These are phyloP conservation scores for Periparus ater DNA, from an alignment of 2,797 vertebrate genomes.

Conservation along the genomic window DNA sequence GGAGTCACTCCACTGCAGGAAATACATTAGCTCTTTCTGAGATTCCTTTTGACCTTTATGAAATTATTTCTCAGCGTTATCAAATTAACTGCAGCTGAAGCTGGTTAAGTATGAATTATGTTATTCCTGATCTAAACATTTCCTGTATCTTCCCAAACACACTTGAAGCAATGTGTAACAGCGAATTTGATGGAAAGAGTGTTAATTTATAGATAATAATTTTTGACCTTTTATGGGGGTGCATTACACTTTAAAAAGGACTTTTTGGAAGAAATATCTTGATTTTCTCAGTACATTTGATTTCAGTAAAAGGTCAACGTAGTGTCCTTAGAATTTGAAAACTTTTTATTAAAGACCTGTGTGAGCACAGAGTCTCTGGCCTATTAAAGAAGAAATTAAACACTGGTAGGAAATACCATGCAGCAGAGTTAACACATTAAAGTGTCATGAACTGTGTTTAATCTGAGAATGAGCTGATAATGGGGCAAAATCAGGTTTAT, in stretches of 20 bases:
- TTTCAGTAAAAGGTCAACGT: constrained; percentile 66
- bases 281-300: constrained; percentile 41
- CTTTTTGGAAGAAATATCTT: constrained; percentile 38
- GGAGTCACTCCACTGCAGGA: not conserved
- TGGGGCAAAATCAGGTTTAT: not conserved
- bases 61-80: not conserved
- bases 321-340: constrained; percentile 25
- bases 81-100: not conserved
- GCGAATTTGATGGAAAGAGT: not conserved
- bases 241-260: not conserved
- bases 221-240: constrained; percentile 50
- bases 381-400: constrained; percentile 48
- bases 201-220: constrained; percentile 59
- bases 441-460: constrained; percentile 35
- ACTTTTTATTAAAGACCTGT: constrained; percentile 47
- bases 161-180: not conserved
- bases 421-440: constrained; percentile 12
- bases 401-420: constrained; percentile 15
- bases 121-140: not conserved
- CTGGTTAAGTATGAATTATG: not conserved
- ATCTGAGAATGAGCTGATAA: not conserved
- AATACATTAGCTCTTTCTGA: not conserved
- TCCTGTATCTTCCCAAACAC: not conserved
- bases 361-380: not conserved
- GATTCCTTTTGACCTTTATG: not conserved